Evolutionary conservation across 2,888 invertebrate species (phyloP), one percentile per base, ranked within the genome.

Genomic region (Drosophila cracens): DNA sequence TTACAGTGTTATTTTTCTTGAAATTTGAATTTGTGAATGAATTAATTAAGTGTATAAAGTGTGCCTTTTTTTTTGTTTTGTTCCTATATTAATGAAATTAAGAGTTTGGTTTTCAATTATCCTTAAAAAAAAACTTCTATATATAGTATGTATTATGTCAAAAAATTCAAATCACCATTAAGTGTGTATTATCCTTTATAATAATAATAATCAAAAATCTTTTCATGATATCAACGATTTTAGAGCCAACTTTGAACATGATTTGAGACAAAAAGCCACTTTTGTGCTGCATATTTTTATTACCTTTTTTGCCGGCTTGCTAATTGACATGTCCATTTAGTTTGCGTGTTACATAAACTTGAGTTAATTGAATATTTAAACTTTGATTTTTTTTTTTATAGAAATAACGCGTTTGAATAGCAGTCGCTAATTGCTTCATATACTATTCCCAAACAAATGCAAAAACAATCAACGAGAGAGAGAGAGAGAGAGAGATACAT

Each of bases 261-360:
- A 27, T 29, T 57, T 13, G 2, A 21, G 38, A 18, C 36, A 29
- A 57, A 31, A 7, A 8, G n/a, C 6, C 10, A 18, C 16, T 18
- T 54, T 25, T 27, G 7, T 18, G 27, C 18, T 7, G 11, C 18
- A 27, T 7, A 7, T 8, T 31, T 46, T 21, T 25, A 25, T 25
- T 46, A 16, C 16, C 2, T 59, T 49, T 52, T 52, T 64, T n/a
- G 63, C 63, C 63, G 74, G 63, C 56, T 51, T 68, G 74, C 62
- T 74, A 68, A 68, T 74, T 74, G 21, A 51, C 51, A 58, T 51
- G 54, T 40, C n/a, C n/a, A 31, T 43, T 51, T 10, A 49, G 36
- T 46, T 65, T 13, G 71, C 43, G 43, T 25, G 65, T 73, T 54
- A 60, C 49, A 38, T n/a, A 53, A 59, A 60, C 34, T 38, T 63